A percentile compares a stretch with the other conserved stretches of the same genome.
phyloP scores from a whole-genome alignment of 2,113 vertebrate species.

The Phyllostomus discolor region DNA sequence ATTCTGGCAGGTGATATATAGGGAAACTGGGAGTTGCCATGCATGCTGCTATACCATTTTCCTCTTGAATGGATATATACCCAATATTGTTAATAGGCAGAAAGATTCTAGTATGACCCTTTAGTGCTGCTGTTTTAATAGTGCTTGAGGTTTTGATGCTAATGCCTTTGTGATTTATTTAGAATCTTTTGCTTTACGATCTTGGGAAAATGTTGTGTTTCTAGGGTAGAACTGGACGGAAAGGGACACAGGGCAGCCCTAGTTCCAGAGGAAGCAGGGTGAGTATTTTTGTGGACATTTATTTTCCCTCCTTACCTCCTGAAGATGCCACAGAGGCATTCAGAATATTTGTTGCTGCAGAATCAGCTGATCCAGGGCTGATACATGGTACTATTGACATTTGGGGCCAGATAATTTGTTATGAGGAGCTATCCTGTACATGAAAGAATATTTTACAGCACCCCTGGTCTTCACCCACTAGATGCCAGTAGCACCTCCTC shows the following conservation, averaged over 20 bases:
- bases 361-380: neutral
- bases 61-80: neutral
- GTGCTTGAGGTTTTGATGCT: neutral
- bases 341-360: neutral
- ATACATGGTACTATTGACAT: neutral
- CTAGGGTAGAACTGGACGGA: constrained; percentile 61
- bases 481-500: neutral
- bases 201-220: neutral
- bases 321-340: neutral
- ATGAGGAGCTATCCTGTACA: neutral
- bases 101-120: neutral
- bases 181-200: neutral
- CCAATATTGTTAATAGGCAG: neutral
- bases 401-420: neutral
- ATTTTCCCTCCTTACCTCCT: neutral
- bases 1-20: neutral
- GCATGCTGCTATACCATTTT: neutral
- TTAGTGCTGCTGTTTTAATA: neutral
- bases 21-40: neutral
- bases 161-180: neutral
- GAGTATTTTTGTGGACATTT: neutral
- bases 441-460: neutral
- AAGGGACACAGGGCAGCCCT: constrained; percentile 22
- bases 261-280: constrained; percentile 41
- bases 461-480: neutral